A percentile compares a stretch with the other conserved stretches of the same genome.
Conservation (phyloP, 2,113 vertebrate species). For the Calonectris borealis region DNA sequence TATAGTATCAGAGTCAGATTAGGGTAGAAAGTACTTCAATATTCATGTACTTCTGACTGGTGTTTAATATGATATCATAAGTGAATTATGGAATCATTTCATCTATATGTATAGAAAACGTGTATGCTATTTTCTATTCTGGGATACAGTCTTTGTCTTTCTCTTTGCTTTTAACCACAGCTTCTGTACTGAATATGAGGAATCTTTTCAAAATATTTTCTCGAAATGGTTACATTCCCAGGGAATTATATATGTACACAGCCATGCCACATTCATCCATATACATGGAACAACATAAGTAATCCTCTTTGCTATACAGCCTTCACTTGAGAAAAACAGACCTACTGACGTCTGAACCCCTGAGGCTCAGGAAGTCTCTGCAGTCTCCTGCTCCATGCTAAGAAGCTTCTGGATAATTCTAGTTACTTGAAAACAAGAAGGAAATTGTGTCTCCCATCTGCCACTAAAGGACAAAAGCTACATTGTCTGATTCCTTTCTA, state of each 20-base stretch:
- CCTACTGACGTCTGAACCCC: neutral
- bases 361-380: neutral
- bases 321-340: neutral
- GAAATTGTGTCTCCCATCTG: neutral
- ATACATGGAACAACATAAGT: neutral
- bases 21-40: conserved; percentile 32
- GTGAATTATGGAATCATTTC: conserved; percentile 43
- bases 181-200: neutral
- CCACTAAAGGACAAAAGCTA: neutral
- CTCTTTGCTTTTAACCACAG: neutral
- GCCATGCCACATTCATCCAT: neutral
- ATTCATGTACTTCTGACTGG: conserved; percentile 50
- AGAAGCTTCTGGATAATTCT: neutral
- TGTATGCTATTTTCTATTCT: conserved; percentile 28
- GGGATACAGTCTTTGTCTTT: neutral
- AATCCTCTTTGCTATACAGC: neutral
- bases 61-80: conserved; percentile 27
- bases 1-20: conserved; percentile 23
- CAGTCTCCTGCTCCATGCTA: neutral
- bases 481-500: neutral
- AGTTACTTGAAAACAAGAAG: neutral
- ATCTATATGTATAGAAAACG: conserved; percentile 16
- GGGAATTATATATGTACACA: neutral
- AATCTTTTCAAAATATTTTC: neutral
- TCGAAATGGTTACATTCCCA: neutral